phyloP scores from a whole-genome alignment of 2,888 invertebrate species.

The Gastracanthus pulcherrimus region DNA sequence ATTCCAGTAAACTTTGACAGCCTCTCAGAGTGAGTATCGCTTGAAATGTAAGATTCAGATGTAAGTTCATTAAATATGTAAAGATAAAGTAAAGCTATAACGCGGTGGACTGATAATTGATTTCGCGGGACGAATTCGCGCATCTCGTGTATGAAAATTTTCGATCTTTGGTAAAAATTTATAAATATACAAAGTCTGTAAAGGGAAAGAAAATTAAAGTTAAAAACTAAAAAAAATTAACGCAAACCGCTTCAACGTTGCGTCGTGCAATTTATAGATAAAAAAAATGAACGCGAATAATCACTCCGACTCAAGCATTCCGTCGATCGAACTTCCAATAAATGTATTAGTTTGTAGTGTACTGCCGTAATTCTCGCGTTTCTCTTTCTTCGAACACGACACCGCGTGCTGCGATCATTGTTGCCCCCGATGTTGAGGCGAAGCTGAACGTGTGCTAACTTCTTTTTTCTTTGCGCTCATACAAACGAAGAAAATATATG shows the following conservation, averaged over 20 bases:
- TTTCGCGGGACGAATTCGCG: slow-evolving; percentile 51
- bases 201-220: background rate
- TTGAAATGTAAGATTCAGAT: slow-evolving; percentile 43
- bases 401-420: slow-evolving; percentile 39
- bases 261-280: slow-evolving; percentile 39
- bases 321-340: slow-evolving; percentile 45
- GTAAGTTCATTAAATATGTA: slow-evolving; percentile 22
- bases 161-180: slow-evolving; percentile 9
- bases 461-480: slow-evolving; percentile 20
- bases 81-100: slow-evolving; percentile 33
- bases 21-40: slow-evolving; percentile 39
- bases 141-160: slow-evolving; percentile 4
- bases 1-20: slow-evolving; percentile 9
- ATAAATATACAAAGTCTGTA: background rate
- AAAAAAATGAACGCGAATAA: slow-evolving; percentile 27
- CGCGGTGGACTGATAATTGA: slow-evolving; percentile 47
- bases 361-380: slow-evolving; percentile 43
- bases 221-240: background rate
- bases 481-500: slow-evolving; percentile 16
- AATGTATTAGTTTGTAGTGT: slow-evolving; percentile 48
- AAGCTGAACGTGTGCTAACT: slow-evolving; percentile 45
- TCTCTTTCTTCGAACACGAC: slow-evolving; percentile 14
- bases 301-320: slow-evolving; percentile 49
- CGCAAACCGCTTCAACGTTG: slow-evolving; percentile 12
- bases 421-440: slow-evolving; percentile 22